These are phyloP conservation scores for Chironomus tentans DNA, from an alignment of 2,888 invertebrate genomes.

Conservation along the genomic window DNA sequence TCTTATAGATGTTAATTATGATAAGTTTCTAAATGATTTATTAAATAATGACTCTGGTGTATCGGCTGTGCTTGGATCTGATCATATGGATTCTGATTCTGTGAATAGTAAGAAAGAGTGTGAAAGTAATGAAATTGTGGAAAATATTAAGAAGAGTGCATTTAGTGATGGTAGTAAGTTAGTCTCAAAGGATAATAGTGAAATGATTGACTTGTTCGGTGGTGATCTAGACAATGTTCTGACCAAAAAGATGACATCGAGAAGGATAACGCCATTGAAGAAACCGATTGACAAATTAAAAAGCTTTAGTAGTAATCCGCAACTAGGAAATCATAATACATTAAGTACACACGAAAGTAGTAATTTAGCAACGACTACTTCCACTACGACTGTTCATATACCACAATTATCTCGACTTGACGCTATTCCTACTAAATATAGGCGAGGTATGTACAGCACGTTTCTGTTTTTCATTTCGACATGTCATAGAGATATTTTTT, in stretches of 20 bases:
- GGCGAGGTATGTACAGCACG: constrained; percentile 25
- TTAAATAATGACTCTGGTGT: not conserved
- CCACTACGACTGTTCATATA: constrained; percentile 7
- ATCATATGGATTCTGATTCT: not conserved
- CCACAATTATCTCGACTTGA: constrained; percentile 30
- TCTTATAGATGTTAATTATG: constrained; percentile 14
- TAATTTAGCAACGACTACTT: constrained; percentile 27
- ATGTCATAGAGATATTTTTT: too few relatives aligned
- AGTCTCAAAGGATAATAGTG: not conserved
- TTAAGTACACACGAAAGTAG: constrained; percentile 28
- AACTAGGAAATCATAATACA: constrained; percentile 28
- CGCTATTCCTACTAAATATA: constrained; percentile 31
- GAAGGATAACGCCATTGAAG: constrained; percentile 4
- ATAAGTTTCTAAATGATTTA: constrained; percentile 16
- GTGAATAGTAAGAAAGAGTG: too few relatives aligned
- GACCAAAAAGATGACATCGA: not conserved
- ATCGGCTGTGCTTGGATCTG: not conserved
- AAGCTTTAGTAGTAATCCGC: constrained; percentile 31
- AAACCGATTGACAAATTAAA: constrained; percentile 14
- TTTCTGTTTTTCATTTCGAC: too few relatives aligned
- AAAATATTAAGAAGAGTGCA: not conserved
- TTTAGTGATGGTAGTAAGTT: not conserved
- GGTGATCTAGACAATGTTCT: constrained; percentile 2
- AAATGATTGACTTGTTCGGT: constrained; percentile 13
- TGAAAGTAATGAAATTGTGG: not conserved